Evolutionary conservation across 2,888 invertebrate species (phyloP).

Genomic region (Podabrus alpinus): DNA sequence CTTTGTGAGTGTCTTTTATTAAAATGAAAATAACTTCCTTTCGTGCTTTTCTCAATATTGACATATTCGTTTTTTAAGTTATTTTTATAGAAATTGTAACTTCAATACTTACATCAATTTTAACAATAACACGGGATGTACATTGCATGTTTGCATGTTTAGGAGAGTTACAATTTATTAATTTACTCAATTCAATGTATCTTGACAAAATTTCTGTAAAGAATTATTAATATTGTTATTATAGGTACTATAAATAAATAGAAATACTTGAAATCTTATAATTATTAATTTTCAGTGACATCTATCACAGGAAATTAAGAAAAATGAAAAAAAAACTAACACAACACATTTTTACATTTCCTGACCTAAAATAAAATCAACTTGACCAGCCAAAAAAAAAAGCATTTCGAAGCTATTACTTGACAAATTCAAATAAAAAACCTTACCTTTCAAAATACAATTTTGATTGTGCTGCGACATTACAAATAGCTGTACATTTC

Average conservation of each 20-base stretch:
- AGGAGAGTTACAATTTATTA: not conserved
- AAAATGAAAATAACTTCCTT: no score
- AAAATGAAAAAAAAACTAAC: no score
- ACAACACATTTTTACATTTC: no score
- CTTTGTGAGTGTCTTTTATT: not conserved
- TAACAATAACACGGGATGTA: not conserved
- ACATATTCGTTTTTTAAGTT: not conserved
- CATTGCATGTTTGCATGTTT: not conserved
- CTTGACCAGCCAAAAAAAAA: no score
- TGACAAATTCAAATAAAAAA: not conserved
- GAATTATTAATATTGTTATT: not conserved
- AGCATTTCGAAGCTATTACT: not conserved
- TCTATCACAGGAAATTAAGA: no score
- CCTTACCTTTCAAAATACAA: not conserved
- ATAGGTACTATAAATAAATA: not conserved
- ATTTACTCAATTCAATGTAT: not conserved
- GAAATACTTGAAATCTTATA: not conserved
- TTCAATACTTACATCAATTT: not conserved
- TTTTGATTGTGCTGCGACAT: not conserved
- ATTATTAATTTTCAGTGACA: not conserved
- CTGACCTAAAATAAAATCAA: no score
- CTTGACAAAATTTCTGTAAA: not conserved
- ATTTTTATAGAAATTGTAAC: not conserved
- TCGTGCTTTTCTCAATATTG: not conserved
- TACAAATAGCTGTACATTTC: not conserved